phyloP scores from a whole-genome alignment of 2,888 invertebrate species.

The Ormyrus rosae region DNA sequence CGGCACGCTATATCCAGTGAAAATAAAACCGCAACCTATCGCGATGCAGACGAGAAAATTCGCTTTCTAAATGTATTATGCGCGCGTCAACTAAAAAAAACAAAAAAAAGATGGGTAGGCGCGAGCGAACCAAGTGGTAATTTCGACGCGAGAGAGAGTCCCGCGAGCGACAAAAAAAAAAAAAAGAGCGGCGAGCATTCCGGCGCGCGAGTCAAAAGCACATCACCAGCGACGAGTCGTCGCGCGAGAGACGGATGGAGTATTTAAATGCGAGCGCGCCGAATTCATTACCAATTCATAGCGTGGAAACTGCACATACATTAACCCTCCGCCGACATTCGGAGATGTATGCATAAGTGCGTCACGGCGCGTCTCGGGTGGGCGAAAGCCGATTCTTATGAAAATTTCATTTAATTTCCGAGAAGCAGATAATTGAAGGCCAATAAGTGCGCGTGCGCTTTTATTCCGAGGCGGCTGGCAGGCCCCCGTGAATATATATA shows the following conservation, averaged over 20 bases:
- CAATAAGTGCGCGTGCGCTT: neutral
- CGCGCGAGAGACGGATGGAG: slow-evolving; percentile 14
- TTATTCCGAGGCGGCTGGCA: neutral
- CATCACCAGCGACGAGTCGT: neutral
- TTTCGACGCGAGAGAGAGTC: slow-evolving; percentile 13
- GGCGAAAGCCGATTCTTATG: slow-evolving; percentile 46
- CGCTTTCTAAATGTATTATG: slow-evolving; percentile 12
- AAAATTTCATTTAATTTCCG: slow-evolving; percentile 45
- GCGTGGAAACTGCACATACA: slow-evolving; percentile 48
- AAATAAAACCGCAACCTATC: no score
- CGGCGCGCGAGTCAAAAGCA: slow-evolving; percentile 13
- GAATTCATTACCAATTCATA: slow-evolving; percentile 51
- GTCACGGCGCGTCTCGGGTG: slow-evolving; percentile 22
- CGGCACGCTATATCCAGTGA: no score
- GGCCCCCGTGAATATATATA: neutral
- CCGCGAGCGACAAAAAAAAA: slow-evolving; percentile 16
- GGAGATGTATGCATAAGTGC: neutral
- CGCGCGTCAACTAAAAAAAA: neutral
- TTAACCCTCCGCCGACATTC: slow-evolving; percentile 45
- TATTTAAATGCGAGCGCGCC: slow-evolving; percentile 43
- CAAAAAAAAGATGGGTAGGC: neutral
- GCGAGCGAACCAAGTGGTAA: neutral
- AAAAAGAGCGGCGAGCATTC: slow-evolving; percentile 11
- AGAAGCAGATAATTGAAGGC: slow-evolving; percentile 35
- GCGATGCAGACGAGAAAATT: neutral